A percentile compares a stretch with the other conserved stretches of the same genome.
These are phyloP conservation scores for Polymixis flavicincta DNA, from an alignment of 2,888 invertebrate genomes.

Conservation along the genomic window DNA sequence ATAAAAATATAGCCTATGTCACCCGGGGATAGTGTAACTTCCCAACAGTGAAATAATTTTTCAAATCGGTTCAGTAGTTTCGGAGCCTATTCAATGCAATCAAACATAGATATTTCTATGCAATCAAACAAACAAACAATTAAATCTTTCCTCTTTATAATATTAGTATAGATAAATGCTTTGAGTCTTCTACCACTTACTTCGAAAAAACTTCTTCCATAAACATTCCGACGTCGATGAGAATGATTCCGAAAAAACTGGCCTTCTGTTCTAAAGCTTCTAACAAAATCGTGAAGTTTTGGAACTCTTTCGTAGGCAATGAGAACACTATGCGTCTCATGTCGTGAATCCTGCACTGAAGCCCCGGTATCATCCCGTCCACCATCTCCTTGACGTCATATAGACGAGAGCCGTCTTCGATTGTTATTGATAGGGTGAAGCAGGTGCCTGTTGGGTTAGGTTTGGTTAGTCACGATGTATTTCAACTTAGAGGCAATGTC, in stretches of 20 bases:
- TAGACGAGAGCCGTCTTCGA: conserved; percentile 31
- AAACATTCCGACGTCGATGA: conserved; percentile 51
- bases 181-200: conserved; percentile 27
- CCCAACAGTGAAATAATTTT: too few species aligned
- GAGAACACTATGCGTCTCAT: conserved; percentile 39
- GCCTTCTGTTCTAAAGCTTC: conserved; percentile 33
- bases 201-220: conserved; percentile 54
- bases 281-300: conserved; percentile 37
- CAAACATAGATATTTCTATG: too few species aligned
- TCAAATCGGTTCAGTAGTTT: too few species aligned
- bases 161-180: too few species aligned
- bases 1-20: too few species aligned
- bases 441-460: conserved; percentile 43
- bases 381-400: conserved; percentile 26
- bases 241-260: conserved; percentile 15
- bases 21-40: too few species aligned
- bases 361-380: conserved; percentile 7
- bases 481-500: background rate
- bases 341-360: conserved; percentile 16
- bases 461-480: too few species aligned
- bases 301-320: conserved; percentile 39
- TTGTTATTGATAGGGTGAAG: conserved; percentile 45
- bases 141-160: too few species aligned
- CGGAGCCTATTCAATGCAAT: too few species aligned
- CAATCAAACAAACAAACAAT: too few species aligned